A percentile compares a stretch with the other conserved stretches of the same genome.
Conservation (phyloP, 2,888 invertebrate genomes). For the Chrysomela aeneicollis region DNA sequence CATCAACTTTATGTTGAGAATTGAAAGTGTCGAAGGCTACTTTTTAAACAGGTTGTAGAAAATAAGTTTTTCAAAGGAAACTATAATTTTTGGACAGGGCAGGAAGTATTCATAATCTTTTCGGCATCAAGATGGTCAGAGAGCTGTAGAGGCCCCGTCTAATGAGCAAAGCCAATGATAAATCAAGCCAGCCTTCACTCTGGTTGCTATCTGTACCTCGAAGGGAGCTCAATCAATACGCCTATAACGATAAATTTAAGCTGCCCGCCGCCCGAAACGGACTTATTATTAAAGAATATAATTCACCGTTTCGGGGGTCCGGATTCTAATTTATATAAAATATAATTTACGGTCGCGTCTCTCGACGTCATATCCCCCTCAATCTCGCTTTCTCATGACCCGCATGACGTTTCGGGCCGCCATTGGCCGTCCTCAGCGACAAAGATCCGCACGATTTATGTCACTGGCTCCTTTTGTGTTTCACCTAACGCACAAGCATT, state of each 20-base stretch:
- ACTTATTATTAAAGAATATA: slow-evolving; percentile 42
- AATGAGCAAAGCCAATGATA: not conserved
- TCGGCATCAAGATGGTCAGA: too few relatives aligned
- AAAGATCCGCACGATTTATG: slow-evolving; percentile 62
- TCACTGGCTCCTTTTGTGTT: slow-evolving; percentile 61
- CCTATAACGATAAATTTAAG: slow-evolving; percentile 36
- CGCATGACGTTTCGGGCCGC: slow-evolving; percentile 42
- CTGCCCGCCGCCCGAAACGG: slow-evolving; percentile 30
- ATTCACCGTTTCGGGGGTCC: slow-evolving; percentile 36
- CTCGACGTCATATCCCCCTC: slow-evolving; percentile 42
- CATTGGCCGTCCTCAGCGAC: slow-evolving; percentile 48
- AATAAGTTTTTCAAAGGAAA: too few relatives aligned
- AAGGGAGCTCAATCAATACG: slow-evolving; percentile 36
- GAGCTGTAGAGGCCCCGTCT: not conserved
- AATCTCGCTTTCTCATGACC: slow-evolving; percentile 50
- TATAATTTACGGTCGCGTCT: slow-evolving; percentile 46
- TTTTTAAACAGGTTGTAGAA: too few relatives aligned
- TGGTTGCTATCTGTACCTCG: slow-evolving; percentile 10
- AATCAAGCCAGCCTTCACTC: not conserved
- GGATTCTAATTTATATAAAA: slow-evolving; percentile 51
- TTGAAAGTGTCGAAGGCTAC: too few relatives aligned
- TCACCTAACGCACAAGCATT: slow-evolving; percentile 62
- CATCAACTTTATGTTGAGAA: too few relatives aligned
- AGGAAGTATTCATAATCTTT: too few relatives aligned
- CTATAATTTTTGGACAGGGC: too few relatives aligned